Percentiles rank a stretch among this genome's conserved stretches.
These are phyloP conservation scores for Amphilophus citrinellus DNA, from an alignment of 2,113 vertebrate species.

Conservation along the genomic window DNA sequence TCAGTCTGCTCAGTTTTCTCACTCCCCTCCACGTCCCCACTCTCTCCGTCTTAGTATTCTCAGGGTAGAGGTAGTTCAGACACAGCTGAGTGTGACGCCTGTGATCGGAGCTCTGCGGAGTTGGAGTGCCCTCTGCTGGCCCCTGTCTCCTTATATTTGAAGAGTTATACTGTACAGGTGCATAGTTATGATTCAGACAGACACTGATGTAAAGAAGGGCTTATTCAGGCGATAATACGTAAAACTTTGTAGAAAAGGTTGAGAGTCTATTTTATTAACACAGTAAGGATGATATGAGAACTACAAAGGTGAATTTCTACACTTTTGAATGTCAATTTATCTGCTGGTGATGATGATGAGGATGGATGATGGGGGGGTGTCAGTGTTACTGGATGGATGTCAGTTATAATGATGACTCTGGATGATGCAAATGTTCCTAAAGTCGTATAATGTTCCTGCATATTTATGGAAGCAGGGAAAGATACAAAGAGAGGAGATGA, in stretches of 20 bases:
- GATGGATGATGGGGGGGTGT: conserved; percentile 15
- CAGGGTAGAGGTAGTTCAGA: conserved; percentile 77
- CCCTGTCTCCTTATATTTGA: conserved; percentile 14
- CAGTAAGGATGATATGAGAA: conserved; percentile 39
- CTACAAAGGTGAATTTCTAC: conserved; percentile 58
- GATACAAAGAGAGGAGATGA: conserved; percentile 42
- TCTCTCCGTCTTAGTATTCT: conserved; percentile 68
- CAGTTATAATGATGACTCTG: conserved; percentile 10
- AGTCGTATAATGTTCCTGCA: conserved; percentile 44
- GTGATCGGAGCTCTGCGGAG: conserved; percentile 42
- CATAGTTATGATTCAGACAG: background rate
- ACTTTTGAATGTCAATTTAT: conserved; percentile 67
- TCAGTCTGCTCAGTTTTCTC: conserved; percentile 37
- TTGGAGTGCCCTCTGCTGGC: conserved; percentile 63
- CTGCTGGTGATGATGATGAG: conserved; percentile 28
- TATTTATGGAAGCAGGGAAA: conserved; percentile 37
- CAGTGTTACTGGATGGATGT: conserved; percentile 1
- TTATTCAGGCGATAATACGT: conserved; percentile 61
- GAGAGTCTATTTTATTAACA: conserved; percentile 76
- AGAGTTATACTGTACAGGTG: background rate
- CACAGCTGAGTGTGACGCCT: conserved; percentile 58
- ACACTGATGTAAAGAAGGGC: conserved; percentile 61
- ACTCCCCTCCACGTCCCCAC: conserved; percentile 24
- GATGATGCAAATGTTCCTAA: conserved; percentile 53
- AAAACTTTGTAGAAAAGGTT: conserved; percentile 62